Conservation (phyloP, 2,797 vertebrate species). For the Epinephelus coioides region DNA sequence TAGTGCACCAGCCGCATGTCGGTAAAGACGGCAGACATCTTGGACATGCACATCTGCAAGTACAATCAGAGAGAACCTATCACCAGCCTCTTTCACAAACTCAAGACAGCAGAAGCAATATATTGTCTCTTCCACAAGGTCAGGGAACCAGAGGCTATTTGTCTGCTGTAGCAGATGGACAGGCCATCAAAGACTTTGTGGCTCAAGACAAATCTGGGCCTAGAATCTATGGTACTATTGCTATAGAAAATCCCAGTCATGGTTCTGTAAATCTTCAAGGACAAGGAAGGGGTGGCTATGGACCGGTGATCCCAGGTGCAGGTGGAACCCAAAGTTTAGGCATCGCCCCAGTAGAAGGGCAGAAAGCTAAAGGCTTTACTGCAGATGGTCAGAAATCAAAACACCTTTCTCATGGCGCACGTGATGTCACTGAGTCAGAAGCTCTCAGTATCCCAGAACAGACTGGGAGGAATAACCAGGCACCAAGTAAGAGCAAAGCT, state of each 20-base stretch:
- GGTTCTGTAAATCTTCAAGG: constrained; percentile 19
- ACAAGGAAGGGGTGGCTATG: constrained; percentile 25
- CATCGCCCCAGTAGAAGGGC: constrained; percentile 19
- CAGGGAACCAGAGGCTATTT: constrained; percentile 31
- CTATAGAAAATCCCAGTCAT: constrained; percentile 23
- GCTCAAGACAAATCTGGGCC: constrained; percentile 34
- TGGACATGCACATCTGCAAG: constrained; percentile 9
- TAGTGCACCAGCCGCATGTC: not conserved
- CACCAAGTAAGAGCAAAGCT: constrained; percentile 72
- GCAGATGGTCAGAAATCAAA: constrained; percentile 48
- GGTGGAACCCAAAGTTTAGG: constrained; percentile 45
- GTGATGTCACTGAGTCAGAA: constrained; percentile 51
- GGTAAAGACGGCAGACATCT: constrained; percentile 42
- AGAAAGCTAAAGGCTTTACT: constrained; percentile 42
- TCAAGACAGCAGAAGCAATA: constrained; percentile 23
- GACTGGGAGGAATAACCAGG: constrained; percentile 59
- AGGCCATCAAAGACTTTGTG: constrained; percentile 21
- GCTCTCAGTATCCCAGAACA: constrained; percentile 51
- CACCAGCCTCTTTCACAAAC: constrained; percentile 38
- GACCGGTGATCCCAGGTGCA: constrained; percentile 29
- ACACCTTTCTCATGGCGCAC: constrained; percentile 41
- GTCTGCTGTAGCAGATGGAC: constrained; percentile 20
- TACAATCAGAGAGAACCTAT: constrained; percentile 28
- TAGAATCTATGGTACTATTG: constrained; percentile 30
- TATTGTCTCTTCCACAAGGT: constrained; percentile 16